Percentiles rank a stretch among this genome's conserved stretches.
Evolutionary conservation across 2,797 vertebrate species (phyloP).

Genomic region (Epinephelus malabaricus): DNA sequence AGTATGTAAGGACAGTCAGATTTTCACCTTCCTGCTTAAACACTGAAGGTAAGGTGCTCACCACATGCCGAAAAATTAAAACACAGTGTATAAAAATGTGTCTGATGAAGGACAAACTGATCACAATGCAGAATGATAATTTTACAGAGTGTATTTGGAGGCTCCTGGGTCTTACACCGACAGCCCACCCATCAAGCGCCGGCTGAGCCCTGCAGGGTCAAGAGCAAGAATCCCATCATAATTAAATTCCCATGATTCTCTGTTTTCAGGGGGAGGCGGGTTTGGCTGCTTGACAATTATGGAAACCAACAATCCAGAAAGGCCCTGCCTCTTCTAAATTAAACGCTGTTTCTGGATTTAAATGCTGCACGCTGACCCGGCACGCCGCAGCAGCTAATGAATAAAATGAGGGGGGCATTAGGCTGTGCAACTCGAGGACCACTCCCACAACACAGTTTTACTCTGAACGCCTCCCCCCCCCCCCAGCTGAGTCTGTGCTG

Average conservation of each 20-base stretch:
- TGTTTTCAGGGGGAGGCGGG: conserved; percentile 49
- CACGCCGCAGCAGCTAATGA: conserved; percentile 83
- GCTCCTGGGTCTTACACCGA: conserved; percentile 34
- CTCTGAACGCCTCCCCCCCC: background rate
- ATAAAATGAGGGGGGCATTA: conserved; percentile 80
- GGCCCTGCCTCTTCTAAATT: conserved; percentile 88
- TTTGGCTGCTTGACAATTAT: conserved; percentile 89
- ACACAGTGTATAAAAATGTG: background rate
- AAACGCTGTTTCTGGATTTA: conserved; percentile 78
- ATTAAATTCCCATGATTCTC: conserved; percentile 82
- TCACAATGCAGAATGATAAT: background rate
- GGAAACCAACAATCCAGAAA: conserved; percentile 97
- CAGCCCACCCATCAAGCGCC: conserved; percentile 72
- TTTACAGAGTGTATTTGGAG: conserved; percentile 1
- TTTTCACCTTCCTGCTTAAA: too few species aligned
- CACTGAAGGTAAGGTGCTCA: background rate
- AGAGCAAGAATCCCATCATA: conserved; percentile 80
- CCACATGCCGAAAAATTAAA: background rate
- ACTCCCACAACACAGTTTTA: background rate
- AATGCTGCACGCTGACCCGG: conserved; percentile 52
- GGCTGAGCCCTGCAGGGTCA: conserved; percentile 78
- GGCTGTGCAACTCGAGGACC: background rate
- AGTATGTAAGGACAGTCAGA: too few species aligned
- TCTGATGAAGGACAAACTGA: conserved; percentile 13
- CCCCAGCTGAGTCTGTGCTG: too few species aligned